Percentiles rank a stretch among this genome's conserved stretches.
Conservation (phyloP, 35 echinoderm and acorn worm genomes). For the Strongylocentrotus purpuratus region DNA sequence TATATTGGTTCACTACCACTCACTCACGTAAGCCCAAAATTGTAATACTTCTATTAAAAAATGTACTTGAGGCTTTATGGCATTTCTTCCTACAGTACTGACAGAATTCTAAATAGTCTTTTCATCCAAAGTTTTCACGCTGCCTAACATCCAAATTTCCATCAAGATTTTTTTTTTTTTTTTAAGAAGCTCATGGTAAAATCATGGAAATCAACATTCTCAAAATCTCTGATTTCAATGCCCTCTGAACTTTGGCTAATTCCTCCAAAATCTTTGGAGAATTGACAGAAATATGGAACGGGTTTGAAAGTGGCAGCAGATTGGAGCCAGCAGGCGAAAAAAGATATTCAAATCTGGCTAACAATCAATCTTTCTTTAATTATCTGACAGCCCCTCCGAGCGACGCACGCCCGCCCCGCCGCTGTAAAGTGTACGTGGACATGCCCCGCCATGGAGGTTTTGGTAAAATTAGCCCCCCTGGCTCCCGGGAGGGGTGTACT, state of each 20-base stretch:
- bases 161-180: too few species aligned
- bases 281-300: not conserved
- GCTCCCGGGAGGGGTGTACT: not conserved
- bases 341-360: not conserved
- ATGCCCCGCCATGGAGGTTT: not conserved
- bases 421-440: not conserved
- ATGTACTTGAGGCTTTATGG: too few species aligned
- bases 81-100: too few species aligned
- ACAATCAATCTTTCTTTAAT: conserved; percentile 19
- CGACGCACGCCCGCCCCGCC: not conserved
- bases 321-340: not conserved
- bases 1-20: too few species aligned
- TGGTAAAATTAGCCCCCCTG: not conserved
- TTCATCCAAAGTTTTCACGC: too few species aligned
- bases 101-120: too few species aligned
- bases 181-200: too few species aligned
- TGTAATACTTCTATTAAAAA: too few species aligned
- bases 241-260: conserved; percentile 10
- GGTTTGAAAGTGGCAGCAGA: not conserved
- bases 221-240: not conserved
- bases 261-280: not conserved
- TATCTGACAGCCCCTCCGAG: not conserved
- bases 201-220: not conserved
- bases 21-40: too few species aligned
- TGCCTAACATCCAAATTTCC: too few species aligned